These are phyloP conservation scores for Sorex araneus DNA, from an alignment of 2,113 vertebrate species.

Conservation along the genomic window DNA sequence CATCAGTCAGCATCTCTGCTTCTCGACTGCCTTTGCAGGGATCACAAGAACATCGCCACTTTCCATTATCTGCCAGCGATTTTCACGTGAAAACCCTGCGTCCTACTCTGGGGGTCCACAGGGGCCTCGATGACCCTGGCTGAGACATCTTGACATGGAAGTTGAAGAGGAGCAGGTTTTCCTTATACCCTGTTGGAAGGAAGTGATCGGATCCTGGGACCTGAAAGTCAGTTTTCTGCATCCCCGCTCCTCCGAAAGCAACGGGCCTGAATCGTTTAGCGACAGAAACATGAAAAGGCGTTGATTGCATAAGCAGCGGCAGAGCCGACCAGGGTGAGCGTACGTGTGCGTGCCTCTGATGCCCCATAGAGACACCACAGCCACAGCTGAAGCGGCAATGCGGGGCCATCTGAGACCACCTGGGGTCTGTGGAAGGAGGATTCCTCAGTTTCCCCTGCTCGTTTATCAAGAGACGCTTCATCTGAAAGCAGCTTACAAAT, in stretches of 20 bases:
- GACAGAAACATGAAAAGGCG: not conserved
- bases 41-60: too few relatives aligned
- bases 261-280: not conserved
- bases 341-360: not conserved
- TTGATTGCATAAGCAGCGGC: not conserved
- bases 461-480: too few relatives aligned
- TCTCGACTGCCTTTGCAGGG: too few relatives aligned
- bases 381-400: not conserved
- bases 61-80: too few relatives aligned
- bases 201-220: not conserved
- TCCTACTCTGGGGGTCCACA: too few relatives aligned
- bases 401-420: not conserved
- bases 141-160: not conserved
- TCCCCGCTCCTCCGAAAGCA: slow-evolving; percentile 14
- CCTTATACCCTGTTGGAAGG: not conserved
- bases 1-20: too few relatives aligned
- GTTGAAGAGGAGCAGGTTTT: not conserved
- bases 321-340: not conserved
- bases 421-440: not conserved
- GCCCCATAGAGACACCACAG: not conserved
- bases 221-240: not conserved
- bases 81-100: too few relatives aligned
- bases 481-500: too few relatives aligned
- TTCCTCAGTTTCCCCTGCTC: too few relatives aligned
- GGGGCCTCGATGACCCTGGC: too few relatives aligned